phyloP scores from a whole-genome alignment of 1,140 invertebrate species.

The Hydropsyche tenuis region DNA sequence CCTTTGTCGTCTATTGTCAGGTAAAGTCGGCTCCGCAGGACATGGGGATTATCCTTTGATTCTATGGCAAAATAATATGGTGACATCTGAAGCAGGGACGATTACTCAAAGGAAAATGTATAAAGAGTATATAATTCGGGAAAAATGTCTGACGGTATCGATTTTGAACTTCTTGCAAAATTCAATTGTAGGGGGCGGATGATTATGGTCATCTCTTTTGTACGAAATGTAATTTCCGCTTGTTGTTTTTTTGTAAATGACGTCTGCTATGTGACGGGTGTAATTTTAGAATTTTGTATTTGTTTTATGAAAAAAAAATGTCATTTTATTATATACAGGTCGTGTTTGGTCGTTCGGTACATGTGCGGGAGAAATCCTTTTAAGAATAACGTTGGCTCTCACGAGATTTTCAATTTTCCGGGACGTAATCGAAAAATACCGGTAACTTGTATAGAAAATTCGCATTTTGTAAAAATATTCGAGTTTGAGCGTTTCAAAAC shows the following conservation, averaged over 20 bases:
- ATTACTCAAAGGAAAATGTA: slow-evolving; percentile 3
- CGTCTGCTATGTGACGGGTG: too few relatives aligned
- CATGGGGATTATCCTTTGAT: background rate
- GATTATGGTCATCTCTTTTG: too few relatives aligned
- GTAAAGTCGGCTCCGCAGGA: slow-evolving; percentile 16
- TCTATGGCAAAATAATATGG: slow-evolving; percentile 7
- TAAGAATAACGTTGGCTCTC: slow-evolving; percentile 33
- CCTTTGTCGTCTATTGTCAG: slow-evolving; percentile 47
- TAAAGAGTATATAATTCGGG: background rate
- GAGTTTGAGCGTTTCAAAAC: too few relatives aligned
- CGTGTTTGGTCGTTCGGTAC: background rate
- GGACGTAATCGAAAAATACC: slow-evolving; percentile 47
- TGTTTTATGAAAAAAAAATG: slow-evolving; percentile 8
- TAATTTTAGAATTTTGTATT: too few relatives aligned
- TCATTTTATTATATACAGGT: too few relatives aligned
- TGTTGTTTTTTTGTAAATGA: too few relatives aligned
- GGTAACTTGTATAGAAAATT: slow-evolving; percentile 33
- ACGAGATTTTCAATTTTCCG: slow-evolving; percentile 44
- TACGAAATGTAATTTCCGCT: too few relatives aligned
- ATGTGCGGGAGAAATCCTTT: slow-evolving; percentile 25
- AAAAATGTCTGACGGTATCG: too few relatives aligned
- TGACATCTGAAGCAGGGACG: background rate
- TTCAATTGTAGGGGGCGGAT: too few relatives aligned
- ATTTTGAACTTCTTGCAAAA: too few relatives aligned
- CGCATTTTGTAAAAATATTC: slow-evolving; percentile 30